Percentiles rank a stretch among this genome's conserved stretches.
These are phyloP conservation scores for Silurus aristotelis DNA, from an alignment of 2,797 vertebrate genomes.

Conservation along the genomic window DNA sequence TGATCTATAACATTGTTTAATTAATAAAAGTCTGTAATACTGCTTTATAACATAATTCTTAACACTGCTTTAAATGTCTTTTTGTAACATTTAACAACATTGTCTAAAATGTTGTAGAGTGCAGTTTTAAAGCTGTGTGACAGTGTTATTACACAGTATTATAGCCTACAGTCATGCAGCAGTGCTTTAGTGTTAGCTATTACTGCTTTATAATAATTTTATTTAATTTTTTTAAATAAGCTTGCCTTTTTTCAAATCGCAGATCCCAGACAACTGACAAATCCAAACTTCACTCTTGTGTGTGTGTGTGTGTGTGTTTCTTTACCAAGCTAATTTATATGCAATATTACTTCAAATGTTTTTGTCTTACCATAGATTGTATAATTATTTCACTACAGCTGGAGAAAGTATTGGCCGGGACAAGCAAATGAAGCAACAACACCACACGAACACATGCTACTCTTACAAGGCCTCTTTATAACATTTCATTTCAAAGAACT, in stretches of 20 bases:
- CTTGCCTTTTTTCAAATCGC: background rate
- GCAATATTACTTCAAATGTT: background rate
- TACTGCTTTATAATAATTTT: background rate
- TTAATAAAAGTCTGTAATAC: background rate
- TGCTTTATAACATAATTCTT: background rate
- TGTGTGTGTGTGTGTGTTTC: background rate
- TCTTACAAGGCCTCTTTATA: constrained; percentile 31
- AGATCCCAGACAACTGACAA: constrained; percentile 2
- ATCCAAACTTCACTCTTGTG: background rate
- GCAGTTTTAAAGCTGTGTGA: background rate
- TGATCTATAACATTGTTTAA: background rate
- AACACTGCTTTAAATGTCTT: background rate
- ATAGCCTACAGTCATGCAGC: background rate
- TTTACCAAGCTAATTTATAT: background rate
- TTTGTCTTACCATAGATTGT: background rate
- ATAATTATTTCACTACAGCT: background rate
- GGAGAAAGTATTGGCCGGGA: constrained; percentile 13
- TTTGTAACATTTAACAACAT: background rate
- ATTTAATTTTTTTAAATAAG: background rate
- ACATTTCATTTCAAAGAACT: constrained; percentile 47
- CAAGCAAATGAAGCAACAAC: background rate
- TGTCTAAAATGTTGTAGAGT: background rate
- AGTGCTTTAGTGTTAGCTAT: background rate
- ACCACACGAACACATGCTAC: constrained; percentile 23
- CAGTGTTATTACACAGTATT: background rate